Base-by-base conservation (phyloP, 2,888 invertebrate species). In the Drosophila eohydei region DNA sequence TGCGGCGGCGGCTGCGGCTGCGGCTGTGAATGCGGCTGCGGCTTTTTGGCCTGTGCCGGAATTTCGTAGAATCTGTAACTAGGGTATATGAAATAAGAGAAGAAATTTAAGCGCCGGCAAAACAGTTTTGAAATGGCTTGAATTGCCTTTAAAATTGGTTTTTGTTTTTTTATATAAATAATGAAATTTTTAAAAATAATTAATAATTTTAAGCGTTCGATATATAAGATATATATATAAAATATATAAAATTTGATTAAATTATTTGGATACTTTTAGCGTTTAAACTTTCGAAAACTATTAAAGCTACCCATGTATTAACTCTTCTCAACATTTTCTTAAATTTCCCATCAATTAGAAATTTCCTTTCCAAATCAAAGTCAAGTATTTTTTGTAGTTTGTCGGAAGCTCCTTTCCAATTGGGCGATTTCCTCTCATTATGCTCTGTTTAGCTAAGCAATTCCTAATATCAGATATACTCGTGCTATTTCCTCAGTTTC, bases 31-130 rank as follows among this genome's bases (percentile, higher is more conserved):
- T 56, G 61, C 51, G 61, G 44, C 61, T 57, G 61, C 57, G 64
- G 48, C 61, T 57, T 40, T 54, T 54, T 58, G 80, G 80, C 71
- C 66, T 77, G 80, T 78, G 78, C 76, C 67, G 80, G 78, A 80
- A 78, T 78, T 77, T 64, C 80, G 54, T 38, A 56, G 78, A 78
- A 78, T 59, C 80, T 80, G 40, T 44, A n/a, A 34, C 43, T 51
- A 48, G 46, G 50, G 12, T 44, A 59, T 57, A 52, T 56, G 12
- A 58, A 28, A 26, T 26, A 34, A n/a, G 38, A 32, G 4, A 28
- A 7, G 16, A 40, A 40, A 38, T 55, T 73, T 36, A 41, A 64
- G 78, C 76, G 76, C 52, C 76, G 78, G 79, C 69, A 73, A 77
- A 74, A 74, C 62, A 28, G 30, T 58, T 54, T 12, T 16, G 4